A percentile compares a stretch with the other conserved stretches of the same genome.
phyloP scores from a whole-genome alignment of 2,888 invertebrate genomes.

The Gastracanthus pulcherrimus region DNA sequence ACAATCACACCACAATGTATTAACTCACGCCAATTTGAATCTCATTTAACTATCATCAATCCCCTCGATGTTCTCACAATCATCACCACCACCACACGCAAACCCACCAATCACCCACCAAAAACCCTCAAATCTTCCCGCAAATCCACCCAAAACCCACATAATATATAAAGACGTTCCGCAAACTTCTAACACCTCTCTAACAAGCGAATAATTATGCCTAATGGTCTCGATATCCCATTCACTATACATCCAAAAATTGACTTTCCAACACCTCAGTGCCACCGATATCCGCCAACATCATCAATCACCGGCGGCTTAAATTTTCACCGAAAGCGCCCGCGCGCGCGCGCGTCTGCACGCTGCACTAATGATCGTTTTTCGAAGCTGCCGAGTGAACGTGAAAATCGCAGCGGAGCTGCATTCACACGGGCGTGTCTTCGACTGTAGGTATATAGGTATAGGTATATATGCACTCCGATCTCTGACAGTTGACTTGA shows the following conservation, averaged over 20 bases:
- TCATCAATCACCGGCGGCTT: constrained; percentile 34
- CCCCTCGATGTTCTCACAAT: neutral
- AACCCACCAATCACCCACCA: neutral
- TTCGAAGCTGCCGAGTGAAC: neutral
- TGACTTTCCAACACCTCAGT: neutral
- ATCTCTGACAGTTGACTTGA: neutral
- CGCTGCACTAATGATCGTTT: constrained; percentile 7
- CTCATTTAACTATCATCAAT: constrained; percentile 2
- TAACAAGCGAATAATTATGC: constrained; percentile 47
- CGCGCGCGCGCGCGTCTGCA: too few species aligned
- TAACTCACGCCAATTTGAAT: neutral
- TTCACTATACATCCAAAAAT: neutral
- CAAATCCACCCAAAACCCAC: neutral
- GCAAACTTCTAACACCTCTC: neutral
- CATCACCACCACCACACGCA: neutral
- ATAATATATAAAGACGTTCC: neutral
- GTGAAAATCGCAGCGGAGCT: neutral
- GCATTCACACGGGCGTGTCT: constrained; percentile 30
- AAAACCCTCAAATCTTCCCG: too few species aligned
- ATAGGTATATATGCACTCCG: too few species aligned
- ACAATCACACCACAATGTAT: neutral
- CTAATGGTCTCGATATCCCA: neutral
- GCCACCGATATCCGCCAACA: too few species aligned
- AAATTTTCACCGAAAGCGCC: neutral
- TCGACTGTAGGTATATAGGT: neutral